Evolutionary conservation across 2,797 vertebrate genomes (phyloP).

Genomic region (Alfaro cultratus): DNA sequence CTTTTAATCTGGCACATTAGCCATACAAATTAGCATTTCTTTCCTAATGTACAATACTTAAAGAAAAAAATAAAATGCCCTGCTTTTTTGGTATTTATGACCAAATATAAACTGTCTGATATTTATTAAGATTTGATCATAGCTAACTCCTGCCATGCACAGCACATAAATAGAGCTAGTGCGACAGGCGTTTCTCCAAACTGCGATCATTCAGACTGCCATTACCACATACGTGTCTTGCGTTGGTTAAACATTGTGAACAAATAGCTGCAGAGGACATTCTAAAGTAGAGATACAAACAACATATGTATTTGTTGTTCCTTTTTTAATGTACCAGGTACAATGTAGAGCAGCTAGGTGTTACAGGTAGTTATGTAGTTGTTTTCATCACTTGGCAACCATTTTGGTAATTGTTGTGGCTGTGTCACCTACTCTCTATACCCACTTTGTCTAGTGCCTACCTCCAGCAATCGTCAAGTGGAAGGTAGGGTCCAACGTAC

Average conservation of each 20-base stretch:
- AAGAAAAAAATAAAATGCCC: neutral
- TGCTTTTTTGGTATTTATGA: neutral
- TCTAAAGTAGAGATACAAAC: neutral
- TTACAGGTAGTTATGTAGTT: neutral
- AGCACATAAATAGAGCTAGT: neutral
- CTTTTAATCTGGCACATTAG: neutral
- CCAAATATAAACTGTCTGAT: neutral
- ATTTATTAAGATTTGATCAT: neutral
- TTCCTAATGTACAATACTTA: neutral
- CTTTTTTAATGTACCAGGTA: neutral
- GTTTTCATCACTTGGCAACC: neutral
- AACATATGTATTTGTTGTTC: neutral
- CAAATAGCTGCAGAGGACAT: neutral
- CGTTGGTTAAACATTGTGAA: neutral
- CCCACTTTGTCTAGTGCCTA: neutral
- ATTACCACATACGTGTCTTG: neutral
- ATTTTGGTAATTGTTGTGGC: neutral
- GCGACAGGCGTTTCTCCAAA: neutral
- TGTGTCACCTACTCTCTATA: neutral
- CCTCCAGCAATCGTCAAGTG: neutral
- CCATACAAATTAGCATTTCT: neutral
- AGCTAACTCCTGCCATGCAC: neutral
- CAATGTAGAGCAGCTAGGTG: neutral
- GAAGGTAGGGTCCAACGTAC: neutral
- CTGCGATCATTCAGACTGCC: neutral